Evolutionary conservation across 35 echinoderm and acorn worm genomes (phyloP).

Genomic region (Heliocidaris tuberculata): DNA sequence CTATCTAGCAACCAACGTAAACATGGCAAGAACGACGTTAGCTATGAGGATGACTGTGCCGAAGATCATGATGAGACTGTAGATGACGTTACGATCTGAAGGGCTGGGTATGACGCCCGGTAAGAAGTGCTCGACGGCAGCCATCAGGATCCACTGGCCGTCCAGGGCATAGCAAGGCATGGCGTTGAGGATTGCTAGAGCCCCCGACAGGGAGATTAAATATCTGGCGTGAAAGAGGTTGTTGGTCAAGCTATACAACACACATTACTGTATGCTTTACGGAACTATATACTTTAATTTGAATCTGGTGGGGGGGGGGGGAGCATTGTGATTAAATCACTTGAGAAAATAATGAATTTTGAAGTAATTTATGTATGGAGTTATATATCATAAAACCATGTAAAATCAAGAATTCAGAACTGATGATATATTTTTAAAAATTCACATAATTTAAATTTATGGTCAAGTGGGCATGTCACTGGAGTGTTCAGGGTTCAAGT

Average conservation of each 20-base stretch:
- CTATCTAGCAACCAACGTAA: slow-evolving; percentile 74
- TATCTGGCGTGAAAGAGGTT: slow-evolving; percentile 63
- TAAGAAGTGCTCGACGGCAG: slow-evolving; percentile 73
- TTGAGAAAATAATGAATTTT: no score
- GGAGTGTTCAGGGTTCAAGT: no score
- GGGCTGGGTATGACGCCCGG: slow-evolving; percentile 61
- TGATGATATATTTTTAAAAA: no score
- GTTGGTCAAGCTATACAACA: slow-evolving; percentile 36
- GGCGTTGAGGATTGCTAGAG: slow-evolving; percentile 90
- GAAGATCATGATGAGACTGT: slow-evolving; percentile 75
- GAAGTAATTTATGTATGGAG: no score
- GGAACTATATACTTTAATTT: background rate
- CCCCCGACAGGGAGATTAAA: slow-evolving; percentile 92
- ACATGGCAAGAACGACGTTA: slow-evolving; percentile 85
- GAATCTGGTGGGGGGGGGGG: no score
- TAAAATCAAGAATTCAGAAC: no score
- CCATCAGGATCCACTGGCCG: slow-evolving; percentile 89
- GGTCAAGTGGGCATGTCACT: no score
- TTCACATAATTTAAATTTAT: no score
- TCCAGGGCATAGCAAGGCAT: slow-evolving; percentile 95
- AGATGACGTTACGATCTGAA: slow-evolving; percentile 68
- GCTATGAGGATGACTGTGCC: slow-evolving; percentile 83
- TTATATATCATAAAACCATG: no score
- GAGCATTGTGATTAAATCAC: no score
- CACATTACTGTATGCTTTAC: background rate